Conservation (phyloP, 2,113 vertebrate genomes). For the Pitta sordida region DNA sequence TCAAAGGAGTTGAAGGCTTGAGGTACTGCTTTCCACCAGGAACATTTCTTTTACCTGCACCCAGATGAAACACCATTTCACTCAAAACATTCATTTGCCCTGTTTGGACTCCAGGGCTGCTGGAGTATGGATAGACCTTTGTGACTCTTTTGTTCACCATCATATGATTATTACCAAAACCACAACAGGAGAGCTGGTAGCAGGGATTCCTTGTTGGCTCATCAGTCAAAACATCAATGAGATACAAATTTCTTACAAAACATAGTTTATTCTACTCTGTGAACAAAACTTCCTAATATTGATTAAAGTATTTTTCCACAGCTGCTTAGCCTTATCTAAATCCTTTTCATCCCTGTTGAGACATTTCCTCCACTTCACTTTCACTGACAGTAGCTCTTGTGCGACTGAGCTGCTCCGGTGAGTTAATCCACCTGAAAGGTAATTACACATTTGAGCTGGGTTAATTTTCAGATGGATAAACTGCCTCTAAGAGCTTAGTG, state of each 20-base stretch:
- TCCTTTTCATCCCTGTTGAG: neutral
- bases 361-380: neutral
- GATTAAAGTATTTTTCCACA: neutral
- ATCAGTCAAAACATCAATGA: neutral
- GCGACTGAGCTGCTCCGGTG: neutral
- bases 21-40: neutral
- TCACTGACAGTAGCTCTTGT: neutral
- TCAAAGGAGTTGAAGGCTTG: neutral
- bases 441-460: neutral
- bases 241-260: neutral
- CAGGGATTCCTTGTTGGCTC: neutral
- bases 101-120: neutral
- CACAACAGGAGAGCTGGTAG: fast-evolving
- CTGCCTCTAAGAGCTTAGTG: neutral
- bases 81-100: neutral
- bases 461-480: neutral
- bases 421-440: neutral
- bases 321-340: neutral
- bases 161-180: neutral
- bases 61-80: neutral
- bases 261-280: neutral
- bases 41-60: neutral
- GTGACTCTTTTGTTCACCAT: neutral
- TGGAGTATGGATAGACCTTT: neutral
- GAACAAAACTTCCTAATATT: neutral